A percentile compares a stretch with the other conserved stretches of the same genome.
Evolutionary conservation across 2,113 vertebrate genomes (phyloP).

Genomic region (Phylloscopus whistleri): DNA sequence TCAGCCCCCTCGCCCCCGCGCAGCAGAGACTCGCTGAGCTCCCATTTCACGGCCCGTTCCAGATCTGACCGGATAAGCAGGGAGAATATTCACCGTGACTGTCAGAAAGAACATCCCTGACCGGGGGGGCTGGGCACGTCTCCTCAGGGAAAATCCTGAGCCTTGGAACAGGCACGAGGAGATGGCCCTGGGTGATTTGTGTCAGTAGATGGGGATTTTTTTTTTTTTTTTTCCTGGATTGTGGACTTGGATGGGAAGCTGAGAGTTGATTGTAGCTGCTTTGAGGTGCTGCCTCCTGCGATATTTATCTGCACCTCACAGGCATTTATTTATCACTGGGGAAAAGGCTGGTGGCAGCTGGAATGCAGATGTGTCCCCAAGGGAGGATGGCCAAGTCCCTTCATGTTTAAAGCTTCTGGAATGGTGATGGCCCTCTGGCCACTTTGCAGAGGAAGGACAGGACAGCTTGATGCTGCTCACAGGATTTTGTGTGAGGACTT

Average conservation of each 20-base stretch:
- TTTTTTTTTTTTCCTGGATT: background rate
- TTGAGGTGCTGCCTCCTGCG: background rate
- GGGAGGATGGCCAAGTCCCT: background rate
- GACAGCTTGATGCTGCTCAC: background rate
- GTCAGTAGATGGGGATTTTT: background rate
- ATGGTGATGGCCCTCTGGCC: background rate
- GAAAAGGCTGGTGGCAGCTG: background rate
- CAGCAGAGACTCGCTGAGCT: background rate
- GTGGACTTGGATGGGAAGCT: background rate
- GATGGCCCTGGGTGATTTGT: background rate
- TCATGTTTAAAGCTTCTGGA: background rate
- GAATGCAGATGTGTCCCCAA: too few relatives aligned
- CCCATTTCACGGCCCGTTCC: slow-evolving; percentile 25
- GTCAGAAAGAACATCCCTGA: slow-evolving; percentile 50
- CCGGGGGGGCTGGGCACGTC: background rate
- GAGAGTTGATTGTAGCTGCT: background rate
- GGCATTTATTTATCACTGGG: background rate
- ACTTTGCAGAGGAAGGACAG: background rate
- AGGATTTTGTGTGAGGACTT: background rate
- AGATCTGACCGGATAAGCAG: background rate
- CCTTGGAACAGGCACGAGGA: background rate
- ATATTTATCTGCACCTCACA: background rate
- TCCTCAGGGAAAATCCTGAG: background rate
- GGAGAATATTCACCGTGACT: slow-evolving; percentile 23
- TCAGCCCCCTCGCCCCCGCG: background rate